Conservation (phyloP, 2,888 invertebrate genomes). For the Aspidiotus destructor region DNA sequence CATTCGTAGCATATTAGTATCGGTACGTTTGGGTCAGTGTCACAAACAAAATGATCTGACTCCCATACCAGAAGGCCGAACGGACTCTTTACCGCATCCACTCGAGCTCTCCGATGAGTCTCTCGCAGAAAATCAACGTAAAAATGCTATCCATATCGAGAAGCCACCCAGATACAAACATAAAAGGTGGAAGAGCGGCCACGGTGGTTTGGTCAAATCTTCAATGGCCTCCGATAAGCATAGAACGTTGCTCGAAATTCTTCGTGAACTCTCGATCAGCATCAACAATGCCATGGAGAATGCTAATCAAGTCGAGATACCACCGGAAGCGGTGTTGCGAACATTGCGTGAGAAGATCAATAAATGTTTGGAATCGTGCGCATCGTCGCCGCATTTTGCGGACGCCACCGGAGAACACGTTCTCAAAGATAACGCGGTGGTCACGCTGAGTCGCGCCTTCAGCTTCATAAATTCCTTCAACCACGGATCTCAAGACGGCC, state of each 20-base stretch:
- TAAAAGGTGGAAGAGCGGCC: not conserved
- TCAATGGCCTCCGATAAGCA: not conserved
- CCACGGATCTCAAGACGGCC: conserved; percentile 11
- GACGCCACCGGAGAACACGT: conserved; percentile 33
- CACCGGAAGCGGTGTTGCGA: conserved; percentile 6
- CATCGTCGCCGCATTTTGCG: conserved; percentile 23
- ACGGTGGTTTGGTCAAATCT: not conserved
- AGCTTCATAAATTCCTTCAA: conserved; percentile 8
- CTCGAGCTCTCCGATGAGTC: conserved; percentile 7
- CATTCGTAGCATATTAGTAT: conserved; percentile 15
- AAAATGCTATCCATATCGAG: not conserved
- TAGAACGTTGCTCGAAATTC: not conserved
- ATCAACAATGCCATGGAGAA: conserved; percentile 20
- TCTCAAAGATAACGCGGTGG: conserved; percentile 32
- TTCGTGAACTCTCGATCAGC: conserved; percentile 11
- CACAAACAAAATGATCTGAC: conserved; percentile 9
- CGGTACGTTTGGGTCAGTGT: conserved; percentile 7
- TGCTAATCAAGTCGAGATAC: conserved; percentile 5
- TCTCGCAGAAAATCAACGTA: not conserved
- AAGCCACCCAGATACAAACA: not conserved
- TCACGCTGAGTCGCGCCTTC: conserved; percentile 12
- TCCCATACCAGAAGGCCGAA: conserved; percentile 10
- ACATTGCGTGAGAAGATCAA: conserved; percentile 20
- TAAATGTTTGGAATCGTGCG: not conserved
- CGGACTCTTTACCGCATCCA: conserved; percentile 1